phyloP scores from a whole-genome alignment of 2,113 vertebrate genomes.

The Proterorhinus semilunaris region DNA sequence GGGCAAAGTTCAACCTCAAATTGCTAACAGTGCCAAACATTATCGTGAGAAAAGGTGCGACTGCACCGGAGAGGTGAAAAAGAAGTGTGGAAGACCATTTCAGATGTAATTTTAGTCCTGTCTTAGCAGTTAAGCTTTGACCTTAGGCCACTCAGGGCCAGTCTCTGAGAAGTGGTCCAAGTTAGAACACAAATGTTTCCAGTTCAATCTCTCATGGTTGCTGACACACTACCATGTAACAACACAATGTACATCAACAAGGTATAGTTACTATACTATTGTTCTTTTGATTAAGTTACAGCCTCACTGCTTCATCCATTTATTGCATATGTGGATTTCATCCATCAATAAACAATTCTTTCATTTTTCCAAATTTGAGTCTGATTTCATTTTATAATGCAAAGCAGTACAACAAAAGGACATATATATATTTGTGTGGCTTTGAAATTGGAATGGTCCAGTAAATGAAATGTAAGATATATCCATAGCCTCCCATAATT shows the following conservation, averaged over 20 bases:
- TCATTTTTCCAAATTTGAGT: too few relatives aligned
- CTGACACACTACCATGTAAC: background rate
- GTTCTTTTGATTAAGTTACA: too few relatives aligned
- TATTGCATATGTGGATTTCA: too few relatives aligned
- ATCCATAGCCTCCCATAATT: too few relatives aligned
- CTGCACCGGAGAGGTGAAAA: background rate
- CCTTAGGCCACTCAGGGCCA: background rate
- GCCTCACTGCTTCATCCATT: too few relatives aligned
- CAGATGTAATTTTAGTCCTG: background rate
- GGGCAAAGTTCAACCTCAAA: conserved; percentile 14
- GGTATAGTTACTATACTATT: background rate
- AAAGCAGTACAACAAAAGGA: too few relatives aligned
- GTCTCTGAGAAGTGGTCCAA: background rate
- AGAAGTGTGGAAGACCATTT: background rate
- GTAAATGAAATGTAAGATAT: too few relatives aligned
- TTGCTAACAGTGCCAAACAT: conserved; percentile 12
- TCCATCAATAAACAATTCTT: too few relatives aligned
- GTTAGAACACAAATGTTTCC: background rate
- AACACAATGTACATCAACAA: background rate
- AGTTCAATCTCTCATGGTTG: background rate
- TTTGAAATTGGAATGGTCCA: too few relatives aligned
- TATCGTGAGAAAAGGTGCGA: conserved; percentile 7
- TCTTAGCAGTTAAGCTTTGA: conserved; percentile 1
- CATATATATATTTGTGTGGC: too few relatives aligned
- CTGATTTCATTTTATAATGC: too few relatives aligned